Base-by-base conservation (phyloP, 2,797 vertebrate species). In the Rhinoraja longicauda region DNA sequence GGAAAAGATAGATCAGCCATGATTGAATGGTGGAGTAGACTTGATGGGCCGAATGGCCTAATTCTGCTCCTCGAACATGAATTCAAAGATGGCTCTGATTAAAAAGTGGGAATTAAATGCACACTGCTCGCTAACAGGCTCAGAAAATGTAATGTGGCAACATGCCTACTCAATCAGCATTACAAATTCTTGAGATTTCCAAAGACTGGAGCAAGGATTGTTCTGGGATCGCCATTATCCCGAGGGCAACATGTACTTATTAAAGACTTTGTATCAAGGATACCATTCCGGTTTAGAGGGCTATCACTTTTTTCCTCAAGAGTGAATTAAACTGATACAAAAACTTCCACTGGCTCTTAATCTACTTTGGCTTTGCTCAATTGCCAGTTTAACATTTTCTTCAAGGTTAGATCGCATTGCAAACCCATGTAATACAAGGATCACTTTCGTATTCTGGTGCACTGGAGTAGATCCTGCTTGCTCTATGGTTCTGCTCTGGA, bases 71-170 rank as follows among this genome's bases (percentile, higher is more conserved):
- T 45, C 45, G 45, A 45, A 45, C 45, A 45, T 45, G 26, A 86
- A 90, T 70, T 70, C 64, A 90, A n/a, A 72, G 67, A 12, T 26
- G 9, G 21, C 4, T 90, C n/a, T 26, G 7, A 8, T 90, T 45
- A 36, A 73, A 53, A 45, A 45, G 45, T 45, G 45, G 39, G 39
- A 39, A 24, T 90, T n/a, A 90, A 90, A 36, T 67, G 21, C 21
- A 15, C 24, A 70, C 32, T 67, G 26, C n/a, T 64, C 0, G n/a
- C 59, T 62, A 88, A n/a, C 13, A 64, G 15, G 86, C 62, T 70
- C 62, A 84, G 24, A 88, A 70, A 90, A 90, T 90, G 32, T 64
- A 59, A 90, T 62, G n/a, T 90, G 62, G n/a, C 26, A 57, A 53
- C 26, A 59, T 13, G 59, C 29, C 9, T 36, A 73, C 26, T 72